Conservation (phyloP, 2,113 vertebrate species). For the Triplophysa siluroides region DNA sequence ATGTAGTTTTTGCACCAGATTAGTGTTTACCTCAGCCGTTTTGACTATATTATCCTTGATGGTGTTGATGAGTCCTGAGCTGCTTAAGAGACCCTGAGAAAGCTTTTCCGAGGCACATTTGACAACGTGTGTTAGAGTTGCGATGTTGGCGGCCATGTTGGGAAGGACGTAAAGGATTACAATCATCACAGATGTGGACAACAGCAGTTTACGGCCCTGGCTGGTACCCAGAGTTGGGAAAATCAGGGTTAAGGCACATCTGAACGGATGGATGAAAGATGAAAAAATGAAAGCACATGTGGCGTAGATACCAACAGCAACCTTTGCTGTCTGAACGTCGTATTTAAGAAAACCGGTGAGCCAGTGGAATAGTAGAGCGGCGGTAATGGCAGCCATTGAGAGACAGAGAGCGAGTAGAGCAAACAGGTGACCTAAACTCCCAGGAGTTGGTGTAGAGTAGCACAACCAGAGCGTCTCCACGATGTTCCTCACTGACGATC, state of each 20-base stretch:
- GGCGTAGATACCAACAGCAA: slow-evolving; percentile 64
- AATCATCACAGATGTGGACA: slow-evolving; percentile 80
- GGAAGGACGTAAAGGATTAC: slow-evolving; percentile 78
- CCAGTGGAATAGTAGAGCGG: slow-evolving; percentile 81
- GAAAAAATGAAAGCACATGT: slow-evolving; percentile 72
- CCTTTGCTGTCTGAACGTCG: slow-evolving; percentile 46
- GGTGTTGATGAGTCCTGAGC: slow-evolving; percentile 70
- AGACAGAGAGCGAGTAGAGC: slow-evolving; percentile 78
- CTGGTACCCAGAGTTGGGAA: slow-evolving; percentile 83
- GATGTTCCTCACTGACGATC: slow-evolving; percentile 38
- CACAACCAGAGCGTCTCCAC: slow-evolving; percentile 73
- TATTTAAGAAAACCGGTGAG: slow-evolving; percentile 77
- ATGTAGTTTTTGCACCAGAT: slow-evolving; percentile 58
- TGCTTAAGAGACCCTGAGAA: slow-evolving; percentile 81
- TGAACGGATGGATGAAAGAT: slow-evolving; percentile 81
- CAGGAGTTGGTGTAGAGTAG: slow-evolving; percentile 79
- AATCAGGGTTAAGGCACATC: slow-evolving; percentile 84
- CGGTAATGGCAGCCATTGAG: slow-evolving; percentile 58
- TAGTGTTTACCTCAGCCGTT: slow-evolving; percentile 51
- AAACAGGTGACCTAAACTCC: slow-evolving; percentile 68
- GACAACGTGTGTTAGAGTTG: slow-evolving; percentile 72
- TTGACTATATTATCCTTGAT: slow-evolving; percentile 73
- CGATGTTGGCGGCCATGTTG: slow-evolving; percentile 81
- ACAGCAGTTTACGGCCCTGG: slow-evolving; percentile 82
- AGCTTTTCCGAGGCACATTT: slow-evolving; percentile 84